A percentile compares a stretch with the other conserved stretches of the same genome.
Evolutionary conservation across 1,140 invertebrate genomes (phyloP).

Genomic region (Drosophila subobscura): DNA sequence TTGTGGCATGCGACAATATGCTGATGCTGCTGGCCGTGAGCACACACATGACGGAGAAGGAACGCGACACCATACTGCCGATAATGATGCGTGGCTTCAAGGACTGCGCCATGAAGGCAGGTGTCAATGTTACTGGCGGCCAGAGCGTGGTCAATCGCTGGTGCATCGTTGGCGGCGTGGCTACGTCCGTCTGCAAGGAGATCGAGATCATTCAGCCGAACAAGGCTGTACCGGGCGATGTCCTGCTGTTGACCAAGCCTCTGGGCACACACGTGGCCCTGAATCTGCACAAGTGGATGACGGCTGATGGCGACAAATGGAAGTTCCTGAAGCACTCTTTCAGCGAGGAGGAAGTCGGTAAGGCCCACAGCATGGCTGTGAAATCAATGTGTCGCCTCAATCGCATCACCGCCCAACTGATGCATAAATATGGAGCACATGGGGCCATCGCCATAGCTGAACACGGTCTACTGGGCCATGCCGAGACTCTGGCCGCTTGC

Average conservation of each 20-base stretch:
- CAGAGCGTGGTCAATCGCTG: conserved; percentile 99
- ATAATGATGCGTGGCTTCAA: conserved; percentile 87
- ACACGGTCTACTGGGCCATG: conserved; percentile 97
- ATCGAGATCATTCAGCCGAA: conserved; percentile 98
- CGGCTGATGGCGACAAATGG: conserved; percentile 96
- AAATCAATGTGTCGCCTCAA: conserved; percentile 98
- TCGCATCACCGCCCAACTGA: conserved; percentile 94
- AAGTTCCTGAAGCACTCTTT: conserved; percentile 97
- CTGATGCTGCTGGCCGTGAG: conserved; percentile 98
- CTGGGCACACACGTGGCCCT: conserved; percentile 98
- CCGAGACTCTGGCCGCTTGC: conserved; percentile 96
- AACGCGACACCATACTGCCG: conserved; percentile 97
- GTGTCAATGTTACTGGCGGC: conserved; percentile 97
- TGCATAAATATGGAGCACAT: conserved; percentile 99
- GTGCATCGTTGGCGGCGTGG: conserved; percentile 98
- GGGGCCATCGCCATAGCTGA: conserved; percentile 98
- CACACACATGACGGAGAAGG: conserved; percentile 97
- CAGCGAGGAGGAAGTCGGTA: conserved; percentile 96
- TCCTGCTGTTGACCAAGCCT: conserved; percentile 97
- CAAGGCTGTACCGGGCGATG: conserved; percentile 98
- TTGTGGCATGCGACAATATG: conserved; percentile 99
- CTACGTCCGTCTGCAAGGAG: conserved; percentile 96
- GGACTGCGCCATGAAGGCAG: conserved; percentile 96
- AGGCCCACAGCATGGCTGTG: conserved; percentile 98
- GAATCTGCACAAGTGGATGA: conserved; percentile 98